Evolutionary conservation across 2,797 vertebrate genomes (phyloP).

Genomic region (Chromis chromis): DNA sequence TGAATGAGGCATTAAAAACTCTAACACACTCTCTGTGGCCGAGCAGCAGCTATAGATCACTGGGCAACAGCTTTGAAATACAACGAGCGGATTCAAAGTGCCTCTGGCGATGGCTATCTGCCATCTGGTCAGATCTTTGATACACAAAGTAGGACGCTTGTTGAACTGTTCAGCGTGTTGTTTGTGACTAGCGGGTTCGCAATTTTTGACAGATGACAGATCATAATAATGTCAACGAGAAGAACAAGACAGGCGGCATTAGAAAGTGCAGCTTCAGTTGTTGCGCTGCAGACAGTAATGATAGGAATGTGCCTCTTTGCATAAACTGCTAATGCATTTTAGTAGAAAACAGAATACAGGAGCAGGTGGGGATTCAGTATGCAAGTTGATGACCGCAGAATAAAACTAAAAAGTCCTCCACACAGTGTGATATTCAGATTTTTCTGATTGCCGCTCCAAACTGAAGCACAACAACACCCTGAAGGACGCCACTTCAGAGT

Average conservation of each 20-base stretch:
- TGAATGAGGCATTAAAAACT: conserved; percentile 77
- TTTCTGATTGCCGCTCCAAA: conserved; percentile 34
- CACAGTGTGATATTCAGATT: conserved; percentile 21
- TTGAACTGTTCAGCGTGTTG: conserved; percentile 64
- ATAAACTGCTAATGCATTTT: conserved; percentile 18
- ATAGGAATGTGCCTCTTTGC: conserved; percentile 15
- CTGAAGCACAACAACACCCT: conserved; percentile 8
- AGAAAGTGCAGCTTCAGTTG: conserved; percentile 18
- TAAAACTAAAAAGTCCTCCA: conserved; percentile 13
- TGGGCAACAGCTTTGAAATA: conserved; percentile 75
- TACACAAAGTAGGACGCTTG: conserved; percentile 76
- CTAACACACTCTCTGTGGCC: conserved; percentile 62
- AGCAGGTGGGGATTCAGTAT: conserved; percentile 31
- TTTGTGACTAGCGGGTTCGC: conserved; percentile 67
- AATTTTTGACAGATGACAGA: conserved; percentile 69
- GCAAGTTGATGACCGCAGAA: conserved; percentile 15
- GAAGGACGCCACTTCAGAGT: conserved; percentile 30
- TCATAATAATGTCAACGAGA: conserved; percentile 71
- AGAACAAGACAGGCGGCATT: conserved; percentile 38
- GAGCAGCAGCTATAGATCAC: conserved; percentile 76
- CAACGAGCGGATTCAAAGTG: conserved; percentile 80
- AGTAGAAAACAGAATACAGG: conserved; percentile 8
- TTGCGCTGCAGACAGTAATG: conserved; percentile 15
- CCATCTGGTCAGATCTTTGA: conserved; percentile 84
- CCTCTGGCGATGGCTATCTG: conserved; percentile 74